Evolutionary conservation across 1,140 invertebrate species (phyloP), one percentile per base, ranked within the genome.

Genomic region (Aphaenogaster ashmeadi): DNA sequence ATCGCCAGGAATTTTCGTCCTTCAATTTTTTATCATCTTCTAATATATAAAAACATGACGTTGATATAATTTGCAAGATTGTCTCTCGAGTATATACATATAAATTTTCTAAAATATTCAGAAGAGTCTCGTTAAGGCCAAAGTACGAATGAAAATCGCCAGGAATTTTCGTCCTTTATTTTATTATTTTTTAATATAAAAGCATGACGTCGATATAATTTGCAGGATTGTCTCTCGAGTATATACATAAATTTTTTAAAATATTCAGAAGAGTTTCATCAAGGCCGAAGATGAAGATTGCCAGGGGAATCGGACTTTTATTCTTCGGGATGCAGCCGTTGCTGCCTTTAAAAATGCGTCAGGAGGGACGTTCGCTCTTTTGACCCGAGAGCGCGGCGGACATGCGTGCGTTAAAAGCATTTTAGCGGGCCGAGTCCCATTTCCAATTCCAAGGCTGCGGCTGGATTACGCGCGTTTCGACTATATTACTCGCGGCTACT

Each of bases 361-460:
- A 8, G 54, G 77, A 50, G 72, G n/a, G 33, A 62, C 52, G 27
- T 15, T 27, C 41, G 62, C 64, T 77, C 84, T 77, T 88, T 88
- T 83, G 62, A 64, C 18, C n/a, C 47, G 11, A 41, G 36, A 41
- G 36, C 36, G 36, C 60, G 38, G 15, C 72, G 47, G 18, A 56
- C 47, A 38, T 15, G n/a, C 15, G 47, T 9, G 27, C 18, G 27
- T 83, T 44, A 72, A 74, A 18, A 60, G 38, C 64, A 54, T 69
- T 69, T 81, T 41, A 72, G 67, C 50, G 79, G 36, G 21, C 21
- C 66, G 52, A 60, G 54, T 50, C 44, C 80, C 79, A 81, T 81
- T 71, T 81, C 66, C 38, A 71, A 71, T 81, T 84, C 80, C 69
- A 84, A 84, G 80, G 69, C 80, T 75, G 54, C 69, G 80, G 38